Conservation (phyloP, 2,113 vertebrate genomes). For the Hiodon tergisus region DNA sequence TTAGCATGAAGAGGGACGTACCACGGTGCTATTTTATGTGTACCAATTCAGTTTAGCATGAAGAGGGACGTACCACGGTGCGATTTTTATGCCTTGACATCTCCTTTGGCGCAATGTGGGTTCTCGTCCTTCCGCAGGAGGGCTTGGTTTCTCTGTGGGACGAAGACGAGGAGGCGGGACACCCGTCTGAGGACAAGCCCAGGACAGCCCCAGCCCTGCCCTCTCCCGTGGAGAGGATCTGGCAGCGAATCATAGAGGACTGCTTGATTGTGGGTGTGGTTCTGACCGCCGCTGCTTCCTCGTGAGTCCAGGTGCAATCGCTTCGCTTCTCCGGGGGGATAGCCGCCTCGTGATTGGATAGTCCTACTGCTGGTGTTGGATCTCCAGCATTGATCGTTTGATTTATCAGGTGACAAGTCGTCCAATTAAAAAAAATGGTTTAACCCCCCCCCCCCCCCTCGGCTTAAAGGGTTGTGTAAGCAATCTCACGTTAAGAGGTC, state of each 20-base stretch:
- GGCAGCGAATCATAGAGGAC: slow-evolving; percentile 75
- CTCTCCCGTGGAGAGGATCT: slow-evolving; percentile 66
- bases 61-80: too few species aligned
- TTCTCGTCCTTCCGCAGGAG: slow-evolving; percentile 59
- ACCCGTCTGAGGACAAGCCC: slow-evolving; percentile 41
- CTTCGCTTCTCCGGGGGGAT: not conserved
- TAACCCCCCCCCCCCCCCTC: too few species aligned
- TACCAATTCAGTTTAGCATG: too few species aligned
- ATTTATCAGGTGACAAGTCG: too few species aligned
- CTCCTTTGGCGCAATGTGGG: not conserved
- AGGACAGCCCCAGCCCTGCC: slow-evolving; percentile 40
- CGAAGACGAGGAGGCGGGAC: slow-evolving; percentile 60
- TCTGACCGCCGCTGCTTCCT: slow-evolving; percentile 51
- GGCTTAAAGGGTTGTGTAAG: too few species aligned
- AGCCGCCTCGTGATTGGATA: not conserved
- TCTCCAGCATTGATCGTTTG: too few species aligned
- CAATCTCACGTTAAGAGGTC: too few species aligned
- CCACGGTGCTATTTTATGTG: too few species aligned
- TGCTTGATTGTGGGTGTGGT: slow-evolving; percentile 76
- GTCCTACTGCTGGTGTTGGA: not conserved
- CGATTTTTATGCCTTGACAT: too few species aligned
- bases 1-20: too few species aligned
- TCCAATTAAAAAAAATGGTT: too few species aligned
- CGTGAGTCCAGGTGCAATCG: slow-evolving; percentile 61
- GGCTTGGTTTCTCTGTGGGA: slow-evolving; percentile 81